Percentiles rank a stretch among this genome's conserved stretches.
Conservation (phyloP, 2,113 vertebrate species). For the Grallaria varia region DNA sequence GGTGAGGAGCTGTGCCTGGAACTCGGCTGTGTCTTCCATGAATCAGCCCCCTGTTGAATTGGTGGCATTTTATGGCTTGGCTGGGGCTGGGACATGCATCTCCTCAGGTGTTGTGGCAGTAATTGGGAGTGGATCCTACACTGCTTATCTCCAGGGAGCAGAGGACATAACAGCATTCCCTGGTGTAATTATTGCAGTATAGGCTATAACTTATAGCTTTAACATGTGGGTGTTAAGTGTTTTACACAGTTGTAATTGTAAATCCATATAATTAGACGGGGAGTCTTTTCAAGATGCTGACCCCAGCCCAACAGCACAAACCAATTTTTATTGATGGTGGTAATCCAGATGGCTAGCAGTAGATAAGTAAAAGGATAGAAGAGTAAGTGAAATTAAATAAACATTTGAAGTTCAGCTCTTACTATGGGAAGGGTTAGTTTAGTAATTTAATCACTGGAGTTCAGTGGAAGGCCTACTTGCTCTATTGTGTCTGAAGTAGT, state of each 20-base stretch:
- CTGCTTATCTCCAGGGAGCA: neutral
- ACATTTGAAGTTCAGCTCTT: neutral
- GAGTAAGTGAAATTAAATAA: slow-evolving; percentile 4
- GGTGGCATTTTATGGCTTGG: accelerated
- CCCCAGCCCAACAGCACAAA: neutral
- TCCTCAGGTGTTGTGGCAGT: neutral
- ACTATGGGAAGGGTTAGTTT: neutral
- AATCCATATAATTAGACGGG: neutral
- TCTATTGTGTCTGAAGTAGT: neutral
- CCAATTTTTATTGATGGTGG: neutral
- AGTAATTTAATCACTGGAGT: neutral
- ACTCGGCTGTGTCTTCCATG: accelerated
- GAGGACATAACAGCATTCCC: accelerated
- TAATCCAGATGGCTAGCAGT: neutral
- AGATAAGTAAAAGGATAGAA: neutral
- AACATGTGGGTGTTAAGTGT: neutral
- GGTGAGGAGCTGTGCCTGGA: accelerated
- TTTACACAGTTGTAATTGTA: neutral
- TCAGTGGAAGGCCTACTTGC: neutral
- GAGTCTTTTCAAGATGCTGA: neutral
- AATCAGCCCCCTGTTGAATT: accelerated
- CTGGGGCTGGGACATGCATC: accelerated
- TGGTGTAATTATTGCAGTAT: neutral
- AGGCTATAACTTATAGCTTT: neutral
- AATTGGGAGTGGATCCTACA: accelerated